Conservation (phyloP, 2,888 invertebrate genomes). For the Scaptomyza polygonia region DNA sequence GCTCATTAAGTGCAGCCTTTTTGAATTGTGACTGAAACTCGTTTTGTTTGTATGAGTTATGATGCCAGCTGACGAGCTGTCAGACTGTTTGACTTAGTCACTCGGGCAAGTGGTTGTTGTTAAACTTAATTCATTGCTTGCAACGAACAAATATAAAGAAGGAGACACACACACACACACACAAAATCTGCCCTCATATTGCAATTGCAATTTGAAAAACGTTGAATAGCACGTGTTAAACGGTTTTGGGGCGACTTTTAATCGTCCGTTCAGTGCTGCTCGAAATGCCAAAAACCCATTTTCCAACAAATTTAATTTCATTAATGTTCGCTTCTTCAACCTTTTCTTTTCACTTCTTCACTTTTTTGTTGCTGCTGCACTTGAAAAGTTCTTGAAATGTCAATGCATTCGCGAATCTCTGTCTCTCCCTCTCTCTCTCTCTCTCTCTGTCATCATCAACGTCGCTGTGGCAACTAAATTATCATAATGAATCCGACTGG, state of each 20-base stretch:
- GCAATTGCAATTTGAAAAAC: neutral
- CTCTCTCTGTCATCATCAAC: constrained; percentile 33
- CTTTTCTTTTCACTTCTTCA: constrained; percentile 36
- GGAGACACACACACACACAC: neutral
- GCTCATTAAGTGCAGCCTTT: constrained; percentile 77
- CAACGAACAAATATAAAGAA: neutral
- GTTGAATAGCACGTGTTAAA: constrained; percentile 51
- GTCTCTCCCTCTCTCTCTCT: constrained; percentile 26
- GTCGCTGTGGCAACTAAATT: constrained; percentile 65
- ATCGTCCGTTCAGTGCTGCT: constrained; percentile 12
- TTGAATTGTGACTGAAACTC: constrained; percentile 34
- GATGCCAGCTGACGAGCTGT: constrained; percentile 79
- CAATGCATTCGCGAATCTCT: constrained; percentile 58
- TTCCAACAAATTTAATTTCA: constrained; percentile 74
- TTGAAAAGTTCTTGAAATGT: constrained; percentile 75
- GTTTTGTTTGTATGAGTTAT: constrained; percentile 63
- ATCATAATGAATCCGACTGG: constrained; percentile 78
- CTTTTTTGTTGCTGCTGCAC: constrained; percentile 37
- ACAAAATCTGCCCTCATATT: constrained; percentile 47
- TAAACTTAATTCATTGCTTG: constrained; percentile 62
- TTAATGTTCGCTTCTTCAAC: constrained; percentile 55
- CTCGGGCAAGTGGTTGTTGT: constrained; percentile 52
- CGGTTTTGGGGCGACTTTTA: constrained; percentile 2
- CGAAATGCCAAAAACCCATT: constrained; percentile 55
- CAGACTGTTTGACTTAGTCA: constrained; percentile 48